Percentiles rank a stretch among this genome's conserved stretches.
Conservation (phyloP, 2,888 invertebrate species). For the Epirrita christyi region DNA sequence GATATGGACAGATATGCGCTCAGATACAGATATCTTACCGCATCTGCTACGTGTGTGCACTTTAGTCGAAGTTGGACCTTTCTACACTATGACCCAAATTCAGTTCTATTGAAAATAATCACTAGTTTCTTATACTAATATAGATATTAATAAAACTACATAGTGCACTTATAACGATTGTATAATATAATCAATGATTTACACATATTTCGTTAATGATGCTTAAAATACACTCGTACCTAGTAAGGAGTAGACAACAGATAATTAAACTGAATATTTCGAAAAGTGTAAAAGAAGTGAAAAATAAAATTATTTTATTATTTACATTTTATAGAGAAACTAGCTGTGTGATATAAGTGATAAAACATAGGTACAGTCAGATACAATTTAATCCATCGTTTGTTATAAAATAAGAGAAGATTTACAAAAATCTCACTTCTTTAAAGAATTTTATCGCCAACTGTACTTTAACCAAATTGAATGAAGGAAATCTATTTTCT, state of each 20-base stretch:
- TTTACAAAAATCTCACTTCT: too few relatives aligned
- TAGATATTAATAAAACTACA: conserved; percentile 44
- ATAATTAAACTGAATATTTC: background rate
- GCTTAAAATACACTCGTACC: background rate
- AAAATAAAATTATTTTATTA: background rate
- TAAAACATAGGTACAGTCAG: conserved; percentile 10
- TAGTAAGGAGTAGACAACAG: background rate
- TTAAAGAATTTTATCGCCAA: background rate
- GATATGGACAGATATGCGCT: too few relatives aligned
- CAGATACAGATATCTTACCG: too few relatives aligned
- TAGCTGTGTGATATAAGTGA: background rate
- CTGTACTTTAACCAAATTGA: conserved; percentile 6
- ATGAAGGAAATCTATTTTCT: conserved; percentile 2
- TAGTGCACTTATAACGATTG: conserved; percentile 60
- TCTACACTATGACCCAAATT: too few relatives aligned
- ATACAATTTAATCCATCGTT: background rate
- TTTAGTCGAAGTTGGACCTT: too few relatives aligned
- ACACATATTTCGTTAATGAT: conserved; percentile 46
- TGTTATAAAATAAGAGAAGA: too few relatives aligned
- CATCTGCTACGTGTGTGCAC: too few relatives aligned
- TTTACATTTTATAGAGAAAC: background rate
- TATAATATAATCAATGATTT: conserved; percentile 69
- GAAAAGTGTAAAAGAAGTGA: background rate
- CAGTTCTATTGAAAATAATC: too few relatives aligned
- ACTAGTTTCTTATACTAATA: too few relatives aligned